A percentile compares a stretch with the other conserved stretches of the same genome.
phyloP scores from a whole-genome alignment of 1,140 invertebrate genomes.

The Microplitis mediator region DNA sequence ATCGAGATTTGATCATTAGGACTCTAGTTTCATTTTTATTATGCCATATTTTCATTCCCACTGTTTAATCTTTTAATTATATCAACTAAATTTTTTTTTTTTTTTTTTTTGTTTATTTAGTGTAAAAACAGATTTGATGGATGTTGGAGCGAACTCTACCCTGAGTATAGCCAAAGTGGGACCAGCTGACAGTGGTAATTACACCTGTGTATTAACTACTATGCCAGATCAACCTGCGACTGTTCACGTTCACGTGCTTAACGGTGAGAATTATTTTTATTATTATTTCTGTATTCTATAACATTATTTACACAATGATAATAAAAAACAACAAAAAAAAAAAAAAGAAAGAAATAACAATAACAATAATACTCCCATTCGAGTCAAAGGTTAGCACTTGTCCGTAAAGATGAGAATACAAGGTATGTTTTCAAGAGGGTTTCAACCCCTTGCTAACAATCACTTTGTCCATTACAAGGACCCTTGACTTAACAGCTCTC shows the following conservation, averaged over 20 bases:
- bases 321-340: background rate
- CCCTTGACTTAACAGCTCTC: background rate
- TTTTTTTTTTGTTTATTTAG: constrained; percentile 54
- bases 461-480: background rate
- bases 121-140: constrained; percentile 77
- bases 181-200: constrained; percentile 78
- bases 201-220: constrained; percentile 74
- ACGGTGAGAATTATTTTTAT: constrained; percentile 64
- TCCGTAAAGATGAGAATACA: background rate
- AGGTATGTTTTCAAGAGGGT: background rate
- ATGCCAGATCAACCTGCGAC: constrained; percentile 66
- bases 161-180: constrained; percentile 76
- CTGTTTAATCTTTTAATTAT: background rate
- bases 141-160: constrained; percentile 76
- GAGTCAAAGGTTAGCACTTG: background rate
- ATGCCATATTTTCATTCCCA: background rate
- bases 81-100: background rate
- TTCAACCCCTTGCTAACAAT: background rate
- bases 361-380: background rate
- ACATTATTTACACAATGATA: background rate
- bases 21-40: constrained; percentile 17
- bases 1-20: background rate
- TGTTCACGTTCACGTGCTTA: constrained; percentile 74
- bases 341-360: background rate
- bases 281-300: background rate